These are phyloP conservation scores for Falco concolor DNA, from an alignment of 2,797 vertebrate genomes.

Conservation along the genomic window DNA sequence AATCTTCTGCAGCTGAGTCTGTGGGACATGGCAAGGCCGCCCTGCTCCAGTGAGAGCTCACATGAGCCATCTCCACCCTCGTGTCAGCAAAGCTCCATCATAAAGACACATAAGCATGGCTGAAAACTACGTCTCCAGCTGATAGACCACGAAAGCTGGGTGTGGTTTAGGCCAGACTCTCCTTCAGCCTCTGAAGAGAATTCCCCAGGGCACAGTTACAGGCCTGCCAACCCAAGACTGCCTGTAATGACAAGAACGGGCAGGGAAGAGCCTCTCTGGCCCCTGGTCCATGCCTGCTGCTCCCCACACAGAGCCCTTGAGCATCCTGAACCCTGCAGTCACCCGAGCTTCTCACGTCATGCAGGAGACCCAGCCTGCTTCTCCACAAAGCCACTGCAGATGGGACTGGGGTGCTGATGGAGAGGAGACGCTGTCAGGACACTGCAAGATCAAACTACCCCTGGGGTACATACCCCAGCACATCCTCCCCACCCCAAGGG, in stretches of 20 bases:
- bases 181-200: neutral
- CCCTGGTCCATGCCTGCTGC: neutral
- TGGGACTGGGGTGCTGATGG: rapidly evolving
- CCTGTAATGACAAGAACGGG: neutral
- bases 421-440: neutral
- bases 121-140: neutral
- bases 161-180: neutral
- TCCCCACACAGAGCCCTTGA: rapidly evolving
- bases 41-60: neutral
- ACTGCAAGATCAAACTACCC: rapidly evolving
- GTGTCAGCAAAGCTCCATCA: neutral
- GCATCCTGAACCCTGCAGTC: neutral
- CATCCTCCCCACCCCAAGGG: too few relatives aligned
- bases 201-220: neutral
- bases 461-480: too few relatives aligned
- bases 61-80: neutral
- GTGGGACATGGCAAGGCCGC: neutral
- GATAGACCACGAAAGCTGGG: rapidly evolving
- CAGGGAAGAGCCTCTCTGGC: neutral
- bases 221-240: neutral
- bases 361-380: neutral
- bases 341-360: rapidly evolving
- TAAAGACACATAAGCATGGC: neutral
- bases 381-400: rapidly evolving
- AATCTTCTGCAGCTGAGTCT: neutral